Base-by-base conservation (phyloP, 2,888 invertebrate species). In the Agonopterix subpropinquella region DNA sequence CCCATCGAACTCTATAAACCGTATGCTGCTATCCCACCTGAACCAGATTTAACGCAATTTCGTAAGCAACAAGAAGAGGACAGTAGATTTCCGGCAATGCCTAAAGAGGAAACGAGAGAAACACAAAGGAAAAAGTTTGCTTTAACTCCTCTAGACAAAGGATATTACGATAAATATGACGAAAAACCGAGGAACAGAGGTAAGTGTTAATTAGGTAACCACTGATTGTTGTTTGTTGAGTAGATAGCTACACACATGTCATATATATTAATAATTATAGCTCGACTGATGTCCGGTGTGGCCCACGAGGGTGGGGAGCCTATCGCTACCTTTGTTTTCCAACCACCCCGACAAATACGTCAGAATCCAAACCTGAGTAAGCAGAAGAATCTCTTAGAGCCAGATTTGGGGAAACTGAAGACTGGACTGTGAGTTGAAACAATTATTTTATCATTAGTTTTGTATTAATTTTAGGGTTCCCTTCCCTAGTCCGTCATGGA, bases 291-390 rank as follows among this genome's bases (percentile, higher is more conserved):
- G 28, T 28, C 28, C 7, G 7, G 28, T 28, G 28, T 28, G 28
- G 28, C 28, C 5, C 28, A 28, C 1, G 28, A 28, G 28, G 28
- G 28, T 7, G 28, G 28, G 1, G 28, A 28, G 5, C 28, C 28
- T 1, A 28, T 28, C 28, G 28, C 28, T 28, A 28, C 28, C 28
- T 28, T 28, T 28, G 37, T 57, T 7, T 48, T 69, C 2, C 66
- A 67, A 36, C 70, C 65, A 0, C 80, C 73, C 0, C 77, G 88
- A 0, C 69, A 74, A 47, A 82, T 55, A 4, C 74, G 88, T 0
- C 87, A 87, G 58, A 86, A 88, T 39, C 88, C 87, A 0, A 86
- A 79, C 54, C 60, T 77, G 42, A 78, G 80, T 51, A 73, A 70
- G 48, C 71, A 73, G n/a, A 88, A 80, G 53, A 70, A 73, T 2